Evolutionary conservation across 2,797 vertebrate genomes (phyloP), one percentile per base, ranked within the genome.

Genomic region (Spinus pinus): DNA sequence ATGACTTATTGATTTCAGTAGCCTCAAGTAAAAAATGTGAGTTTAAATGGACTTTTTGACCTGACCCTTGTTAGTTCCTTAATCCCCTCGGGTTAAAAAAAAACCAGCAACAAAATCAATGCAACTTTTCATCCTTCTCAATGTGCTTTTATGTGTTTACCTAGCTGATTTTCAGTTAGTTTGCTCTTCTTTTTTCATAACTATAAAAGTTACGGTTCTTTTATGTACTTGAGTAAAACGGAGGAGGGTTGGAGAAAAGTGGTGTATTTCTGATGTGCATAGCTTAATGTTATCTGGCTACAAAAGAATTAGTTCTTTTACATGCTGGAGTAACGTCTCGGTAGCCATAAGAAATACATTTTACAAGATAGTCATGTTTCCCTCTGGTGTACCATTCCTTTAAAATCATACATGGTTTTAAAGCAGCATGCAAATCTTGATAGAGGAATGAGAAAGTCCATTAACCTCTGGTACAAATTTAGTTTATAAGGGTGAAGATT

Each of bases 341-440:
- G 81, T 8, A 90, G 64, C 66, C 64, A 33, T 39, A 61, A 72
- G 73, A 87, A 94, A 42, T 31, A 47, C 8, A 4, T 61, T 75
- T 74, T 65, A 42, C 12, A 75, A 56, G 84, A 70, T 14, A 15
- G 53, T 18, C 1, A 4, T 81, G 35, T 54, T 87, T 93, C 46
- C 53, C 31, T 80, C 71, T 74, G 73, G 39, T 88, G 72, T 51
- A 39, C 7, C 54, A 20, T 69, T 95, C 46, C 69, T 97, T 79
- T 88, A 93, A 91, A 96, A 90, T 67, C 7, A 39, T 72, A 24
- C 18, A 64, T 87, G 47, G 14, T 75, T 88, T 87, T 88, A 93
- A 94, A 61, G 78, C 61, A 90, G 24, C 57, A 79, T 57, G 66
- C 53, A 91, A 77, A 95, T 31, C 33, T 82, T 81, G 20, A 64